Base-by-base conservation (phyloP, 1,140 invertebrate species). In the Mycetomoellerius zeteki region DNA sequence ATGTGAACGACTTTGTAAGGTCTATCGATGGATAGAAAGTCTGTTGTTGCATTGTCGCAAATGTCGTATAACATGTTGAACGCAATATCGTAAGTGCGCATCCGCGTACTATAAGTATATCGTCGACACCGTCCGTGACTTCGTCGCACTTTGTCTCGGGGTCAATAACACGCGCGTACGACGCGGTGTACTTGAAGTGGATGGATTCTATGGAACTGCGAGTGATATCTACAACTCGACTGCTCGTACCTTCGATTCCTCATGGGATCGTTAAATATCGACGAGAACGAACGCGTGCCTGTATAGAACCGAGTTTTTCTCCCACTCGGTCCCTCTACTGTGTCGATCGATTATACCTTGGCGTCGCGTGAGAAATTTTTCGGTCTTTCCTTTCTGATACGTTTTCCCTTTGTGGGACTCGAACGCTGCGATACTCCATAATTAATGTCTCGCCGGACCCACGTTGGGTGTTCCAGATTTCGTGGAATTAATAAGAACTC, bases 81-180 rank as follows among this genome's bases (percentile, higher is more conserved):
- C 72, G 64, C 47, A 52, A 72, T 78, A 62, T 73, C 71, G 80
- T 76, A 54, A 54, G 27, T 67, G 71, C 27, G 50, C 65, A 24
- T 54, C 65, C 10, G 52, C 71, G 75, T 30, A 14, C n/a, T 27
- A 71, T 87, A 88, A 89, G 80, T 89, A 76, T 72, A 52, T 72
- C 52, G 52, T 50, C 64, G 60, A 72, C 47, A 30, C 8, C 65
- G 56, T 69, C 65, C 24, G 37, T n/a, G 69, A 24, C 69, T 76
- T 77, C 87, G 73, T 89, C 88, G 88, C 81, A 89, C 88, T 91
- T 92, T 89, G 88, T 87, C 71, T 58, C 78, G 87, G 85, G 91
- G 91, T 93, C 91, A 92, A 91, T 91, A 91, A 89, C 92, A 92
- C 76, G 47, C 27, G 62, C 52, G 47, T 52, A 75, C 62, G 69